A percentile compares a stretch with the other conserved stretches of the same genome.
Evolutionary conservation across 2,888 invertebrate genomes (phyloP).

Genomic region (Chloroclysta siterata): DNA sequence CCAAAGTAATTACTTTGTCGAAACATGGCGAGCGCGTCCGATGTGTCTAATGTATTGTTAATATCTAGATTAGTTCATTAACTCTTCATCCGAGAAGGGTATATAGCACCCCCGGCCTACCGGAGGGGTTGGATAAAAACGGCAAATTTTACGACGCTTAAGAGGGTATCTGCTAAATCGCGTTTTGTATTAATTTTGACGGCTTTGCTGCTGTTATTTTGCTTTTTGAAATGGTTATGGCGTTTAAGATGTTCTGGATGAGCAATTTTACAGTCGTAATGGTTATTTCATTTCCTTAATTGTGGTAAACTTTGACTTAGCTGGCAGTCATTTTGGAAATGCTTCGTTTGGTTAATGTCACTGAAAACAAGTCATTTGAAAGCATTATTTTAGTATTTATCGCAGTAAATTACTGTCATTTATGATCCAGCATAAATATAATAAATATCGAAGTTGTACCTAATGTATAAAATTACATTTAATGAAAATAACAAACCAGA

Average conservation of each 20-base stretch:
- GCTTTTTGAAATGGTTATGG: constrained; percentile 58
- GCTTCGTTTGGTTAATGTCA: constrained; percentile 26
- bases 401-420: not conserved
- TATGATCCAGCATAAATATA: not conserved
- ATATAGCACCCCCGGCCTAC: constrained; percentile 46
- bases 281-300: constrained; percentile 70
- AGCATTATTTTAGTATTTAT: not conserved
- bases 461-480: constrained; percentile 3
- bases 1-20: constrained; percentile 63
- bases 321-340: constrained; percentile 25
- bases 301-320: constrained; percentile 52
- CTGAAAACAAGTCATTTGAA: constrained; percentile 19
- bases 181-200: constrained; percentile 77
- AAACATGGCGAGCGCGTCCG: constrained; percentile 68
- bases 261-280: constrained; percentile 40
- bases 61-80: constrained; percentile 85
- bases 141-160: constrained; percentile 68
- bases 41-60: constrained; percentile 83
- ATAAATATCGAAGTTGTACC: not conserved
- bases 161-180: constrained; percentile 69
- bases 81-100: constrained; percentile 74
- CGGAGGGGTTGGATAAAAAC: constrained; percentile 60
- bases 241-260: constrained; percentile 44
- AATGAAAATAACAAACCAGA: constrained; percentile 25
- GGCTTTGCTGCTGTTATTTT: constrained; percentile 68